phyloP scores from a whole-genome alignment of 2,888 invertebrate species.

The Seira ritae region DNA sequence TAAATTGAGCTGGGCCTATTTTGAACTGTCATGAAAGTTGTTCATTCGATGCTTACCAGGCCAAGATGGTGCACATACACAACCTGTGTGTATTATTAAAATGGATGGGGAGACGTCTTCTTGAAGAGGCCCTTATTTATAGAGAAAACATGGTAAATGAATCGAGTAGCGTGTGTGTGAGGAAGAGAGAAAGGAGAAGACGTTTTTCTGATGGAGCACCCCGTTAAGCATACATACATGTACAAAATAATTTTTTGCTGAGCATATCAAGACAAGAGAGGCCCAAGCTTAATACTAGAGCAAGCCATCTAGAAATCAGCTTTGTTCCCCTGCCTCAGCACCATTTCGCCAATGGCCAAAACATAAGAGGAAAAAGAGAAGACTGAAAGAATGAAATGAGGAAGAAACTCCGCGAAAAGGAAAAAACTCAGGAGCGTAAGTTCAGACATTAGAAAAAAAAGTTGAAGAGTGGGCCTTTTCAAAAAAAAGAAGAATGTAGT shows the following conservation, averaged over 20 bases:
- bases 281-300: neutral
- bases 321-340: conserved; percentile 31
- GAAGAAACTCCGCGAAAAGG: conserved; percentile 35
- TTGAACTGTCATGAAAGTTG: conserved; percentile 1
- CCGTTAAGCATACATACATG: neutral
- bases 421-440: neutral
- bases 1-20: neutral
- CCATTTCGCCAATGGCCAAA: conserved; percentile 43
- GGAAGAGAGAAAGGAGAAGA: neutral
- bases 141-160: conserved; percentile 30
- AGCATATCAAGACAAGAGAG: neutral
- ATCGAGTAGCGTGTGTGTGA: conserved; percentile 27
- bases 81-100: conserved; percentile 30
- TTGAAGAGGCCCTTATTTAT: conserved; percentile 40
- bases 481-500: neutral
- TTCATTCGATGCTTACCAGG: conserved; percentile 19
- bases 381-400: conserved; percentile 35
- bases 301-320: neutral
- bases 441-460: neutral
- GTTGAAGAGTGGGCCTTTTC: neutral
- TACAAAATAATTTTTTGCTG: conserved; percentile 1
- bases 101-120: conserved; percentile 39
- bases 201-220: neutral
- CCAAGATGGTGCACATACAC: neutral
- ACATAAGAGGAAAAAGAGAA: neutral